phyloP scores from a whole-genome alignment of 1,140 invertebrate species.

The Chrysomallon squamiferum region DNA sequence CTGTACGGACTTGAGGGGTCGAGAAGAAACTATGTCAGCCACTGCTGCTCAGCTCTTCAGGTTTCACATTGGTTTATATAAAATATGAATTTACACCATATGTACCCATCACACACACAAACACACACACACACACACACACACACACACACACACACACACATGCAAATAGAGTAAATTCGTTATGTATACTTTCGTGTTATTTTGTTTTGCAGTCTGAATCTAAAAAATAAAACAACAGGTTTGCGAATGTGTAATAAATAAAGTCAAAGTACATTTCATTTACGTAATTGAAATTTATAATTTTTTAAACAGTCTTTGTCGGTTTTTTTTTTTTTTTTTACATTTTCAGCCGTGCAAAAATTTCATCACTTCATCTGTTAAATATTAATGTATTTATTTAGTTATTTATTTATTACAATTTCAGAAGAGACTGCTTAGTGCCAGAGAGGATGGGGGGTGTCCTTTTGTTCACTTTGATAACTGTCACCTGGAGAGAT shows the following conservation, averaged over 20 bases:
- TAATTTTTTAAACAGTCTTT: too few species aligned
- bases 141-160: too few species aligned
- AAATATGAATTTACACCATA: not conserved
- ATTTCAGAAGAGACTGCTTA: not conserved
- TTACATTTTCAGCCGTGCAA: too few species aligned
- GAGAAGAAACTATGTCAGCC: conserved; percentile 69
- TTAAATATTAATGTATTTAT: not conserved
- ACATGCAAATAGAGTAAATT: not conserved
- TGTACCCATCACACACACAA: not conserved
- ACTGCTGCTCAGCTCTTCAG: conserved; percentile 68
- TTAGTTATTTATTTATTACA: too few species aligned
- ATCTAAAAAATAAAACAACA: not conserved
- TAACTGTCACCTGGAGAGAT: not conserved
- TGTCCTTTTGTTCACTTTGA: conserved; percentile 3
- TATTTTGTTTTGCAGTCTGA: not conserved
- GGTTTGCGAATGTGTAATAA: not conserved
- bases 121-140: too few species aligned
- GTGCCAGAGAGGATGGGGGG: not conserved
- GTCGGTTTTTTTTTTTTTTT: too few species aligned
- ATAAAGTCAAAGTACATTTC: too few species aligned
- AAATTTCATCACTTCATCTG: not conserved
- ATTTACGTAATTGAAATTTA: too few species aligned
- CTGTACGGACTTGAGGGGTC: conserved; percentile 77
- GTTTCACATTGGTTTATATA: conserved; percentile 5
- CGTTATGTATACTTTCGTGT: not conserved